Evolutionary conservation across 2,888 invertebrate genomes (phyloP).

Genomic region (Watsonalla cultraria): DNA sequence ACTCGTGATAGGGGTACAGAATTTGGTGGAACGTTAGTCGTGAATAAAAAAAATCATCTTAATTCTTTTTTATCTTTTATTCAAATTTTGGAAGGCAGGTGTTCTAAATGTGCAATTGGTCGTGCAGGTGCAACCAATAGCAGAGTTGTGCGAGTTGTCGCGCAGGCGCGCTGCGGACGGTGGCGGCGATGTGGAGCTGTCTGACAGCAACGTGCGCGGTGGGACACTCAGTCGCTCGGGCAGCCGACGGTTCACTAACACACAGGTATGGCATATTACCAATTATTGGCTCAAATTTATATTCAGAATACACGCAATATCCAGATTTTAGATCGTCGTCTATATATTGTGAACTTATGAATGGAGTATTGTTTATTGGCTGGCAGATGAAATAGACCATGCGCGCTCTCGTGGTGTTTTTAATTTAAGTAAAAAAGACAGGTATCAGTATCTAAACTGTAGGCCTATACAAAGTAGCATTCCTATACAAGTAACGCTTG

Average conservation of each 20-base stretch:
- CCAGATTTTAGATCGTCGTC: neutral
- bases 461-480: too few relatives aligned
- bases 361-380: too few relatives aligned
- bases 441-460: too few relatives aligned
- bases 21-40: too few relatives aligned
- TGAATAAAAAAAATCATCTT: too few relatives aligned
- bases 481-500: too few relatives aligned
- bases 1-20: too few relatives aligned
- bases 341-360: too few relatives aligned
- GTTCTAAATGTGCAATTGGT: neutral
- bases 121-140: conserved; percentile 92
- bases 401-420: too few relatives aligned
- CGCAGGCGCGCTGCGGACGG: conserved; percentile 84
- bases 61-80: neutral
- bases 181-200: conserved; percentile 82
- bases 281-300: too few relatives aligned
- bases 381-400: too few relatives aligned
- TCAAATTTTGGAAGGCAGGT: neutral
- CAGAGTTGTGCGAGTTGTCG: conserved; percentile 93
- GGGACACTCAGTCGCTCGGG: conserved; percentile 92
- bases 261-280: conserved; percentile 60
- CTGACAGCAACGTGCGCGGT: conserved; percentile 80
- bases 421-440: too few relatives aligned
- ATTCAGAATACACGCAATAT: conserved; percentile 1
- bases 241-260: conserved; percentile 85